Conservation (phyloP, 1,140 invertebrate species). For the Microplitis mediator region DNA sequence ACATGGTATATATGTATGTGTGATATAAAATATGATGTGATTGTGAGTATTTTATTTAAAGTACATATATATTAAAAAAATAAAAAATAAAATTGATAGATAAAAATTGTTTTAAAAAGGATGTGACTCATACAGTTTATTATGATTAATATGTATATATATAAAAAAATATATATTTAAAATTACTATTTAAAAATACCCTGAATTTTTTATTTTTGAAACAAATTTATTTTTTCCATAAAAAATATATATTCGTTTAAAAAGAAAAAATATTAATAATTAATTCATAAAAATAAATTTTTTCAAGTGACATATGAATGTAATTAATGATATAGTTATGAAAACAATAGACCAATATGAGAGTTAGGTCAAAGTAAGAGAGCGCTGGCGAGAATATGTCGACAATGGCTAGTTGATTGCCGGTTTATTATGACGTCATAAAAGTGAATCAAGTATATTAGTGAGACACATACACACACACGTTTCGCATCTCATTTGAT, state of each 20-base stretch:
- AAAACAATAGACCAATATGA: constrained; percentile 22
- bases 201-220: no score
- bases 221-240: no score
- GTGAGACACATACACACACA: constrained; percentile 36
- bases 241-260: no score
- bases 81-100: constrained; percentile 7
- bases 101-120: not conserved
- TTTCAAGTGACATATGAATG: not conserved
- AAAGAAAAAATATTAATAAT: no score
- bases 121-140: not conserved
- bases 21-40: no score
- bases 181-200: no score
- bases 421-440: constrained; percentile 62
- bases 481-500: not conserved
- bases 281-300: not conserved
- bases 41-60: no score
- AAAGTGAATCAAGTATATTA: constrained; percentile 53
- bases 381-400: constrained; percentile 57
- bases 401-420: constrained; percentile 60
- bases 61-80: not conserved
- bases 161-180: no score
- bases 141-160: not conserved
- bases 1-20: no score
- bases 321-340: not conserved
- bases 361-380: constrained; percentile 46